Conservation (phyloP, 1,140 invertebrate species). For the Drosophila sturtevanti region DNA sequence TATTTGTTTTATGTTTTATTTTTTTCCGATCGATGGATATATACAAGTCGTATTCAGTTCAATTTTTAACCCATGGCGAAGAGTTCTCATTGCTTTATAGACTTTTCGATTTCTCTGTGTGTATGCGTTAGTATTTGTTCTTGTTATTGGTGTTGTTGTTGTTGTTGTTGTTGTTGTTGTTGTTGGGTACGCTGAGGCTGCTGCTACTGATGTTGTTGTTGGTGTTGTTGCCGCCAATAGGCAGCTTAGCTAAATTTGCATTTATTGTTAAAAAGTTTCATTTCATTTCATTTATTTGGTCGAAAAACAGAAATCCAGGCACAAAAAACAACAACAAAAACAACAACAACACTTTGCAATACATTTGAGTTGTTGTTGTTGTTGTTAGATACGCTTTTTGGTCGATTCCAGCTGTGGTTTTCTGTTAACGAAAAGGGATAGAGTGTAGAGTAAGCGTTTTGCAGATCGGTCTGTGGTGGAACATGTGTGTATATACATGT, state of each 20-base stretch:
- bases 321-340: constrained; percentile 30
- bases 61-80: constrained; percentile 19
- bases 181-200: too few relatives aligned
- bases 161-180: constrained; percentile 40
- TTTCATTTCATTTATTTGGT: constrained; percentile 75
- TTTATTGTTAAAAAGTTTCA: constrained; percentile 81
- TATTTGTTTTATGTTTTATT: too few relatives aligned
- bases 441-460: not conserved
- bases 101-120: constrained; percentile 57
- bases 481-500: not conserved
- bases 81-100: constrained; percentile 57
- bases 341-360: constrained; percentile 44
- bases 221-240: constrained; percentile 63
- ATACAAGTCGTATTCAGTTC: not conserved
- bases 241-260: constrained; percentile 77
- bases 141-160: too few relatives aligned
- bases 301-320: constrained; percentile 48
- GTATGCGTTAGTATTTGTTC: constrained; percentile 47
- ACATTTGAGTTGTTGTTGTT: constrained; percentile 16
- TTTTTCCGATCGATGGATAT: not conserved
- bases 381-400: constrained; percentile 12
- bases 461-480: not conserved
- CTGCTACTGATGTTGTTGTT: constrained; percentile 11
- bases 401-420: constrained; percentile 7
- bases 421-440: constrained; percentile 6